Evolutionary conservation across 2,888 invertebrate species (phyloP).

Genomic region (Mermis nigrescens): DNA sequence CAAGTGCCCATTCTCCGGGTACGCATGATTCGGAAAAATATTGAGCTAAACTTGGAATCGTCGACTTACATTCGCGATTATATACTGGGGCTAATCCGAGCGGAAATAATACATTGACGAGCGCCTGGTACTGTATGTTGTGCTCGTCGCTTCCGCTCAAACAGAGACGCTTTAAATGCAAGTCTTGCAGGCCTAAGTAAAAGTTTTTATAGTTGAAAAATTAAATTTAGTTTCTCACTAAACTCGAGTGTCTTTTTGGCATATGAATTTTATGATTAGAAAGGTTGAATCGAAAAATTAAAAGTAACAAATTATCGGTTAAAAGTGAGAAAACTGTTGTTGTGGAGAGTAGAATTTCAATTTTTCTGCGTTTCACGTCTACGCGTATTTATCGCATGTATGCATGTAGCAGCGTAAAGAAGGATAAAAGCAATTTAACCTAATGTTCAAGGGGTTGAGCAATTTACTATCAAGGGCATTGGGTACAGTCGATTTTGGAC

Average conservation of each 20-base stretch:
- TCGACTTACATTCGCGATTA: not conserved
- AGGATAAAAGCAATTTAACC: too few species aligned
- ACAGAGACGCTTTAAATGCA: conserved; percentile 59
- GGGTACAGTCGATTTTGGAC: too few species aligned
- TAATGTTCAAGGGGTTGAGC: too few species aligned
- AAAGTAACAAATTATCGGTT: too few species aligned
- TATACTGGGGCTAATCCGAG: not conserved
- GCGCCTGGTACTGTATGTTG: conserved; percentile 3
- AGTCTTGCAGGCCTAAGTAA: conserved; percentile 40
- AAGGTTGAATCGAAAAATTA: too few species aligned
- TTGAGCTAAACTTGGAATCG: conserved; percentile 39
- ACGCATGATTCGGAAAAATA: conserved; percentile 65
- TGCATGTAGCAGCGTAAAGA: too few species aligned
- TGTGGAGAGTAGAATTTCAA: too few species aligned
- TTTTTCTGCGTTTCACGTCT: too few species aligned
- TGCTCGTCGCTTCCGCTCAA: not conserved
- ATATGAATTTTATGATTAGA: not conserved
- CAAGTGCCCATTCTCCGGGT: conserved; percentile 62
- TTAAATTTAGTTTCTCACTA: too few species aligned
- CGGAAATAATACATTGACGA: conserved; percentile 1
- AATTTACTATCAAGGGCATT: too few species aligned
- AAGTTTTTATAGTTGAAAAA: not conserved
- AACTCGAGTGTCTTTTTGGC: not conserved
- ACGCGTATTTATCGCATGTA: too few species aligned
- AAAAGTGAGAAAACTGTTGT: too few species aligned